Evolutionary conservation across 2,797 vertebrate genomes (phyloP).

Genomic region (Mallotus villosus): DNA sequence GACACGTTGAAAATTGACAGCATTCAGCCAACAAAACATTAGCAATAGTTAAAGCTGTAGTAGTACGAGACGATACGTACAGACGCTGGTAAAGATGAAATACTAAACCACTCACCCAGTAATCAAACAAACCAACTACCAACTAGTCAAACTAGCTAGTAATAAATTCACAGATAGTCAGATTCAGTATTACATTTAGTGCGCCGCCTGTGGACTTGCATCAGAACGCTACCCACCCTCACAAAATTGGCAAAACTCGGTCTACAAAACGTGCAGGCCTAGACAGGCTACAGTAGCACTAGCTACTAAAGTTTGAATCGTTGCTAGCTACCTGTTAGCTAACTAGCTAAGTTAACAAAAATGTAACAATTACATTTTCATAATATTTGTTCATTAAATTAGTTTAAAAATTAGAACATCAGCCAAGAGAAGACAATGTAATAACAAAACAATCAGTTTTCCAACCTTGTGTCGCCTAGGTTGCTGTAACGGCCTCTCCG

Average conservation of each 20-base stretch:
- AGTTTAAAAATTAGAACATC: too few species aligned
- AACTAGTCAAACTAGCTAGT: not conserved
- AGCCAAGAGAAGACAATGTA: constrained; percentile 11
- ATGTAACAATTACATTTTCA: not conserved
- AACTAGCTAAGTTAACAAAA: constrained; percentile 18
- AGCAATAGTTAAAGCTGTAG: too few species aligned
- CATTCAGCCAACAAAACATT: too few species aligned
- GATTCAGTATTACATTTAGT: not conserved
- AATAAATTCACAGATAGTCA: too few species aligned
- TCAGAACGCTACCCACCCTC: not conserved
- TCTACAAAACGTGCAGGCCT: not conserved
- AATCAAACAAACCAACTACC: not conserved
- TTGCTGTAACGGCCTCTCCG: constrained; percentile 81
- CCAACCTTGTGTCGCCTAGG: constrained; percentile 49
- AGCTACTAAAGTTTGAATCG: constrained; percentile 7
- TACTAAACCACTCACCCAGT: not conserved
- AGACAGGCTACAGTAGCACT: constrained; percentile 1
- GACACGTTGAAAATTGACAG: too few species aligned
- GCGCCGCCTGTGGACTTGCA: not conserved
- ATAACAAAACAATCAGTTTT: constrained; percentile 14
- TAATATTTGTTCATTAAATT: too few species aligned
- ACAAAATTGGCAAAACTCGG: not conserved
- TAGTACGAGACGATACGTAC: too few species aligned
- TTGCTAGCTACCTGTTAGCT: constrained; percentile 15
- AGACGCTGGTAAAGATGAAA: too few species aligned